Percentiles rank a stretch among this genome's conserved stretches.
phyloP scores from a whole-genome alignment of 2,113 vertebrate species.

The Hemibagrus wyckioides region DNA sequence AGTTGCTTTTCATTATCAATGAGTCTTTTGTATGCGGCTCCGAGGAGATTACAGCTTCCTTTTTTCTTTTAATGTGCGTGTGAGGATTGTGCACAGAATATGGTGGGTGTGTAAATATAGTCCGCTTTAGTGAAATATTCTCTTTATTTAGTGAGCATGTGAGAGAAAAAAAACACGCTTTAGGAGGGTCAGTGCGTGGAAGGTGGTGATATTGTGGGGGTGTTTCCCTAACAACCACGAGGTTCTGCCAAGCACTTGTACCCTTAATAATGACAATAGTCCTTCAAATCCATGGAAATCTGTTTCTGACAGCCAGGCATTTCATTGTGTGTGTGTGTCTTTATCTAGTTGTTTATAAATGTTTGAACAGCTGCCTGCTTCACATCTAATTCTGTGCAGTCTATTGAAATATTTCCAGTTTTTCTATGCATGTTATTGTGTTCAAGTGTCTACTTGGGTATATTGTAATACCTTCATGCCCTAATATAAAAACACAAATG shows the following conservation, averaged over 20 bases:
- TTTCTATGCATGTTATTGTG: neutral
- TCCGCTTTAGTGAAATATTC: conserved; percentile 3
- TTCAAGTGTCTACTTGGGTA: neutral
- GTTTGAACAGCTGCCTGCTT: conserved; percentile 56
- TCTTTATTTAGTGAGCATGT: conserved; percentile 28
- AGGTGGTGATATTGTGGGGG: conserved; percentile 26
- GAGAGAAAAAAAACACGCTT: conserved; percentile 31
- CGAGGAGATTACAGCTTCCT: conserved; percentile 1
- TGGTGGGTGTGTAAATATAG: conserved; percentile 17
- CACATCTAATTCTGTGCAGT: conserved; percentile 3
- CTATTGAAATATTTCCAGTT: neutral
- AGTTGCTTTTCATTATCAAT: neutral
- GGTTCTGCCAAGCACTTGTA: conserved; percentile 51
- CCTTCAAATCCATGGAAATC: conserved; percentile 49
- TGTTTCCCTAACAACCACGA: conserved; percentile 57
- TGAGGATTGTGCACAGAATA: conserved; percentile 20
- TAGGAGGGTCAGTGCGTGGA: conserved; percentile 42
- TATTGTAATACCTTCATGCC: neutral
- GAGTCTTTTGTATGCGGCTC: neutral
- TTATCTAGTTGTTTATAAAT: conserved; percentile 28
- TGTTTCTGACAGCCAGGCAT: conserved; percentile 46
- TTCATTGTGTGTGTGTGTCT: conserved; percentile 23
- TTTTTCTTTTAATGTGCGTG: conserved; percentile 29
- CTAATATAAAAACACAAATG: neutral
- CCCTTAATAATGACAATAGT: conserved; percentile 52